Evolutionary conservation across 1,140 invertebrate genomes (phyloP), one percentile per base, ranked within the genome.

Genomic region (Drosophila virilis): DNA sequence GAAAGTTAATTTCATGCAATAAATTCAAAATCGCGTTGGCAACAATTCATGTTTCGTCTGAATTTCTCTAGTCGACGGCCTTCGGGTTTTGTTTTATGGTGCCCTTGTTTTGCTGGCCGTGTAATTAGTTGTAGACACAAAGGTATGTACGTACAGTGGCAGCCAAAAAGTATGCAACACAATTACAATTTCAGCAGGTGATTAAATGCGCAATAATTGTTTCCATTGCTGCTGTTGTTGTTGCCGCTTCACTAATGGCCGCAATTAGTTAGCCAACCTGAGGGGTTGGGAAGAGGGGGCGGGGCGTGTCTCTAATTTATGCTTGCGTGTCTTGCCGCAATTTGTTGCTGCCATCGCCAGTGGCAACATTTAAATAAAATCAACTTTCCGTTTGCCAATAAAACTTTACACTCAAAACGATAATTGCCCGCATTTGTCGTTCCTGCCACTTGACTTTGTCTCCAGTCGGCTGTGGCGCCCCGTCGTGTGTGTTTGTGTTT

Each of bases 181-280:
- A 91, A 91, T 90, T 91, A 91, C 83, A 90, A 77, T 89, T 91
- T 91, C 88, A 82, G 76, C 90, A 91, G 90, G 90, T 91, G 90
- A 91, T 91, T 91, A 91, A 91, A 91, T 91, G 81, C 86, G 52
- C 68, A 75, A 76, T 91, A 91, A 91, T 91, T 91, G 90, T 71
- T 57, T 42, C 69, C 77, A 60, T 61, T 74, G 59, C 51, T 70
- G 45, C 59, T 62, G 35, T 12, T 62, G 37, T 58, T 68, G 38
- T 33, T 64, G 74, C 64, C 58, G 66, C 67, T 64, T 51, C 67
- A 71, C 84, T 89, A 89, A 89, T 89, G 79, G 77, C 68, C 77
- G 77, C 75, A 89, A 89, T 89, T 89, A 89, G 84, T 89, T 72
- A 61, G 42, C 67, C 55, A 64, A 51, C 58, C 45, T 28, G 13